phyloP scores from a whole-genome alignment of 2,888 invertebrate genomes.

The Drosophila cognata region DNA sequence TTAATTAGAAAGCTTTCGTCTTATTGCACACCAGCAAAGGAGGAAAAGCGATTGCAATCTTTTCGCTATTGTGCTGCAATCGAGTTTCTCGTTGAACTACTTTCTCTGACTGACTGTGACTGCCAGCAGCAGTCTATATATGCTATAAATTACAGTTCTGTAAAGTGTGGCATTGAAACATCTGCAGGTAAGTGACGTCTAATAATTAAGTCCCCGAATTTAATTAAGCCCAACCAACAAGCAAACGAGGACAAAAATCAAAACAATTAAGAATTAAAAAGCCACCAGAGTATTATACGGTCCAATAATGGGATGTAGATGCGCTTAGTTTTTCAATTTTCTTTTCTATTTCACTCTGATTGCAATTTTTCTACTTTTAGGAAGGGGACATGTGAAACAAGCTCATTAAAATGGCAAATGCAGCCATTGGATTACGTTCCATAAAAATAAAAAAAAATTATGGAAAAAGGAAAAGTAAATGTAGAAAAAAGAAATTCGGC shows the following conservation, averaged over 20 bases:
- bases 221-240: conserved; percentile 20
- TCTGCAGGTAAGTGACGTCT: conserved; percentile 39
- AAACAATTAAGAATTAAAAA: conserved; percentile 8
- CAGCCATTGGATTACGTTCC: conserved; percentile 60
- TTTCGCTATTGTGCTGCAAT: conserved; percentile 16
- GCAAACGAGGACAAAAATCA: background rate
- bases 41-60: conserved; percentile 23
- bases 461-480: background rate
- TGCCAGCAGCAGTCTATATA: background rate
- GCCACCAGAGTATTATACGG: conserved; percentile 1
- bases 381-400: conserved; percentile 57
- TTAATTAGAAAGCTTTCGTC: conserved; percentile 45
- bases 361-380: background rate
- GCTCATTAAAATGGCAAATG: conserved; percentile 71
- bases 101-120: conserved; percentile 7
- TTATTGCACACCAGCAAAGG: conserved; percentile 8
- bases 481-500: conserved; percentile 24
- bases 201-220: conserved; percentile 40
- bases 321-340: conserved; percentile 3
- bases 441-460: conserved; percentile 37
- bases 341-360: background rate
- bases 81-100: conserved; percentile 18
- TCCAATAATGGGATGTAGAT: conserved; percentile 16
- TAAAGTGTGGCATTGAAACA: conserved; percentile 1
- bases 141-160: conserved; percentile 13